Conservation (phyloP, 53 echinoderm and acorn worm species). For the Arbacia lixula region DNA sequence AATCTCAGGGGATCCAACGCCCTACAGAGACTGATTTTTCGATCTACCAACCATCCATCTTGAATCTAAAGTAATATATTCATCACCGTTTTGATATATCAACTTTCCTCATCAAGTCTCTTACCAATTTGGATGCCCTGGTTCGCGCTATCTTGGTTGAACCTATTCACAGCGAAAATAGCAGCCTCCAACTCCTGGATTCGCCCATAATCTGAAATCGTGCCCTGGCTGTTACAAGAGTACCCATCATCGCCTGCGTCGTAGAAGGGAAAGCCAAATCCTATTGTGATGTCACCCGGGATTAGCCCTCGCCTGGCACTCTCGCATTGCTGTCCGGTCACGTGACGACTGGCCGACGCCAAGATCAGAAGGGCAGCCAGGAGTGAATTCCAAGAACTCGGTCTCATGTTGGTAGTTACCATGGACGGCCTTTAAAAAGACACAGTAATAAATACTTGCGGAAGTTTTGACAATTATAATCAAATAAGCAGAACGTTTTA, state of each 20-base stretch:
- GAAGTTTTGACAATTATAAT: too few species aligned
- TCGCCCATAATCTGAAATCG: conserved; percentile 45
- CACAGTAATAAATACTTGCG: too few species aligned
- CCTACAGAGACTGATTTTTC: too few species aligned
- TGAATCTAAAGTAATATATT: too few species aligned
- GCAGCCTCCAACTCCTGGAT: conserved; percentile 85
- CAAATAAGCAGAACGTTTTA: too few species aligned
- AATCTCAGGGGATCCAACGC: too few species aligned
- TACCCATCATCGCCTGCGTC: conserved; percentile 27
- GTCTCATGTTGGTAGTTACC: too few species aligned
- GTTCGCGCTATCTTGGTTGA: background rate
- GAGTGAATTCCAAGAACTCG: too few species aligned
- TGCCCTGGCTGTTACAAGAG: background rate
- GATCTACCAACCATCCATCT: too few species aligned
- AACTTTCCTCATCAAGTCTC: background rate
- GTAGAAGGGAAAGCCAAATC: conserved; percentile 76
- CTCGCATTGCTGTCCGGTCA: conserved; percentile 3
- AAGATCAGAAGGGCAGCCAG: background rate
- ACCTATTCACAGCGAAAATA: conserved; percentile 31
- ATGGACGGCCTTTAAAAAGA: too few species aligned
- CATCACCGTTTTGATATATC: background rate
- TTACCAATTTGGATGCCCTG: conserved; percentile 54
- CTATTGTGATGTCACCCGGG: conserved; percentile 74
- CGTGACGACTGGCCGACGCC: too few species aligned
- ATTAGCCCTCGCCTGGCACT: conserved; percentile 42